Evolutionary conservation across 2,797 vertebrate genomes (phyloP).

Genomic region (Muraenolepis orangiensis): DNA sequence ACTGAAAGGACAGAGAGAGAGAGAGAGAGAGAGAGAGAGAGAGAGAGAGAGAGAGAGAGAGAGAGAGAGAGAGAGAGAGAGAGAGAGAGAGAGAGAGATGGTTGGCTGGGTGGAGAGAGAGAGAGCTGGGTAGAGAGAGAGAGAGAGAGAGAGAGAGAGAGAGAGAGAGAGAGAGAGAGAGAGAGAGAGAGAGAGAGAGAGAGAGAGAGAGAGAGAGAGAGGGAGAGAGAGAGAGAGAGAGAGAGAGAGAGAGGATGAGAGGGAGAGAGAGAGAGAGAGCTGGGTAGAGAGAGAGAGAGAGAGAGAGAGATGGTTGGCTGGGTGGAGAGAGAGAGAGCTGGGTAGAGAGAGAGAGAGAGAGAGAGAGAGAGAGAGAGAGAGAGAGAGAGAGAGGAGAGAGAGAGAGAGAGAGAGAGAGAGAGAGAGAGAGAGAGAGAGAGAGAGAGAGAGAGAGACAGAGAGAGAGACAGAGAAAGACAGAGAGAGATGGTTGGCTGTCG

Average conservation of each 20-base stretch:
- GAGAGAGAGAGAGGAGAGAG: too few species aligned
- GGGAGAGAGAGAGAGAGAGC: slow-evolving; percentile 23
- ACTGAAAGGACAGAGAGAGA: slow-evolving; percentile 19
- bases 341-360: too few species aligned
- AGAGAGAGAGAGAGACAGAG: slow-evolving; percentile 27
- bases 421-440: too few species aligned
- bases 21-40: slow-evolving; percentile 21
- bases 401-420: too few species aligned
- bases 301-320: too few species aligned
- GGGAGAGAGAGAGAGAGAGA: slow-evolving; percentile 15
- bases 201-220: too few species aligned
- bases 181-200: too few species aligned
- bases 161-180: too few species aligned
- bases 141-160: slow-evolving; percentile 35
- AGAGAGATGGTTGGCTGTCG: slow-evolving; percentile 36
- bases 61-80: slow-evolving; percentile 21
- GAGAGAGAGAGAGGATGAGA: slow-evolving; percentile 33
- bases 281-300: slow-evolving; percentile 21
- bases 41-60: slow-evolving; percentile 36
- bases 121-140: too few species aligned
- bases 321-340: slow-evolving; percentile 21
- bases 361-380: slow-evolving; percentile 16
- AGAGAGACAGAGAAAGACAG: slow-evolving; percentile 15
- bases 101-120: too few species aligned
- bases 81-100: slow-evolving; percentile 28